Base-by-base conservation (phyloP, 2,888 invertebrate genomes). In the Chloromyia formosa region DNA sequence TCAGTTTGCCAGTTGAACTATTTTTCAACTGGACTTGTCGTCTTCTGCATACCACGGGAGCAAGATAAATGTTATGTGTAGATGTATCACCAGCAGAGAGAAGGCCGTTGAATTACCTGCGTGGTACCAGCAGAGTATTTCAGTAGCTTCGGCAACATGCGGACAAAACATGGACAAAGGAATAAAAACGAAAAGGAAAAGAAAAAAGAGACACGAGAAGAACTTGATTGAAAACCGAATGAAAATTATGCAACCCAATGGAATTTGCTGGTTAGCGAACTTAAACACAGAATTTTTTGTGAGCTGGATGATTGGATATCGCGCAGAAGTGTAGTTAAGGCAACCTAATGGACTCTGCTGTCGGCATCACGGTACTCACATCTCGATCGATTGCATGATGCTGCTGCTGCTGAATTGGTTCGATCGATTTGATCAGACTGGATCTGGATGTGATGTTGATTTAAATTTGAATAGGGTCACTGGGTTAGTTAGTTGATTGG, bases 401-500 rank as follows among this genome's bases (percentile, higher is more conserved):
- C 53, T 16, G 53, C 16, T 27, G 42, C 23, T 42, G 62, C 14
- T 60, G 27, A 60, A 60, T 23, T 27, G 27, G 27, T 10, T 42
- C 62, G 42, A 42, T 53, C 14, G 53, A 53, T 53, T 14, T 12
- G 10, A 16, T 53, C 53, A 7, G 16, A 20, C 20, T 40, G 40
- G 62, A 62, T 62, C 40, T 16, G 62, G 40, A 66, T 66, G 20
- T 49, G 66, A 66, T 66, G 66, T 66, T 66, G 66, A 66, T 66
- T 66, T 49, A 49, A 66, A 66, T 66, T 66, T 66, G 66, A 66
- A 66, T 66, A 66, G 66, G 66, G 66, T 66, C 66, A 66, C 22
- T 66, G 66, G 66, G 66, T 66, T 66, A 66, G 66, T 66, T 66
- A 49, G 49, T 49, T 1, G 42, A 45, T 49, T 66, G 45, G 49